phyloP scores from a whole-genome alignment of 30 jellyfish, hydroid and myxozoan species.

The Aurelia coerulea region DNA sequence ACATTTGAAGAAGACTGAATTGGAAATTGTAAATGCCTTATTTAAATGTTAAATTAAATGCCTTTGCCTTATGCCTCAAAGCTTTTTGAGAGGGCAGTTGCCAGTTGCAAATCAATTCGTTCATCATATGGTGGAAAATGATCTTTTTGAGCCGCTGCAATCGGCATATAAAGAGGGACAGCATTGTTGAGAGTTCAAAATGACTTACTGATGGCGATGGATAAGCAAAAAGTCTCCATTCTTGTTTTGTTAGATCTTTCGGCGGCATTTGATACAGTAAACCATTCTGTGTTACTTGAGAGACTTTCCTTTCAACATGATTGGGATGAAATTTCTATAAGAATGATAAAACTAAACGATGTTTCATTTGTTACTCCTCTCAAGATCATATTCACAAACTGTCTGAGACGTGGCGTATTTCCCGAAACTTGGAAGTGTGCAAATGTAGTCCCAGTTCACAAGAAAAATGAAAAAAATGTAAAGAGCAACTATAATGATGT shows the following conservation, averaged over 20 bases:
- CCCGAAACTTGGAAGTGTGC: no score
- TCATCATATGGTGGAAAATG: slow-evolving; percentile 59
- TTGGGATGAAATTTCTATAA: no score
- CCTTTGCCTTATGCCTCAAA: slow-evolving; percentile 55
- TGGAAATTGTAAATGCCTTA: slow-evolving; percentile 39
- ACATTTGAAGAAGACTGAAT: slow-evolving; percentile 38
- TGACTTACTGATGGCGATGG: slow-evolving; percentile 31
- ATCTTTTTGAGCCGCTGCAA: slow-evolving; percentile 52
- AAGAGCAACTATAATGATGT: no score
- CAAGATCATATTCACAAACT: no score
- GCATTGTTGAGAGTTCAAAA: slow-evolving; percentile 46
- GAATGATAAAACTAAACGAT: no score
- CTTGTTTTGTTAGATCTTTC: slow-evolving; percentile 50
- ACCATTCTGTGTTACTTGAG: slow-evolving; percentile 19
- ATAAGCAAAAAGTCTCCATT: slow-evolving; percentile 12
- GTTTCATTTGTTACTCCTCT: no score
- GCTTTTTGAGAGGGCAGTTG: slow-evolving; percentile 53
- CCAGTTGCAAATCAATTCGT: slow-evolving; percentile 48
- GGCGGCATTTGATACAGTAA: slow-evolving; percentile 61
- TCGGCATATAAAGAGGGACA: slow-evolving; percentile 57
- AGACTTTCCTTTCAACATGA: slow-evolving; percentile 5
- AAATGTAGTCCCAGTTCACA: no score
- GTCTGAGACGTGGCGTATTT: no score
- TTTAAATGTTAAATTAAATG: background rate
- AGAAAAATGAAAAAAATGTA: no score